Conservation (phyloP, 2,797 vertebrate genomes). For the Mormyrops boulengeri region DNA sequence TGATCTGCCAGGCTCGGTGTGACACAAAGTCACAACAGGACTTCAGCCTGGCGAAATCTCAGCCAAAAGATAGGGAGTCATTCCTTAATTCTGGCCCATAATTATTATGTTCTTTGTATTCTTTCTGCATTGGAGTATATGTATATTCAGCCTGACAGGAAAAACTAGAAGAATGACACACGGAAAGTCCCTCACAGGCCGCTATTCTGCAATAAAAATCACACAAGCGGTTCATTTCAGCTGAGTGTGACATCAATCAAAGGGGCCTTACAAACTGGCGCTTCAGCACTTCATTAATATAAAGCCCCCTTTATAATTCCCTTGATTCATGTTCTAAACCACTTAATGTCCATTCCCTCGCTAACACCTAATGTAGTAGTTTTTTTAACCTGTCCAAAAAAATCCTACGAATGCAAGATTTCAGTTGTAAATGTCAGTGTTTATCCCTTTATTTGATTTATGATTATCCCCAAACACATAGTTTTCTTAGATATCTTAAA, state of each 20-base stretch:
- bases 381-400: background rate
- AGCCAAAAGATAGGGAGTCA: background rate
- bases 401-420: background rate
- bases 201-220: background rate
- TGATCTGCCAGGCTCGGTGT: background rate
- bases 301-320: background rate
- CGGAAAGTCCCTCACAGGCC: background rate
- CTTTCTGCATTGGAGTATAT: background rate
- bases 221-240: background rate
- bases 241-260: background rate
- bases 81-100: background rate
- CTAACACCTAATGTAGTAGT: background rate
- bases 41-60: background rate
- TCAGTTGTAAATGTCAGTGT: background rate
- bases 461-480: background rate
- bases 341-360: background rate
- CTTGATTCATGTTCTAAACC: conserved; percentile 6
- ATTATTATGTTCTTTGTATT: background rate
- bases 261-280: background rate
- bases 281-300: background rate
- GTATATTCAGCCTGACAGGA: background rate
- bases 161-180: background rate
- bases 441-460: background rate
- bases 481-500: background rate
- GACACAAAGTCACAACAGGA: background rate